Base-by-base conservation (phyloP, 2,888 invertebrate species). In the Linnaemya tessellans region DNA sequence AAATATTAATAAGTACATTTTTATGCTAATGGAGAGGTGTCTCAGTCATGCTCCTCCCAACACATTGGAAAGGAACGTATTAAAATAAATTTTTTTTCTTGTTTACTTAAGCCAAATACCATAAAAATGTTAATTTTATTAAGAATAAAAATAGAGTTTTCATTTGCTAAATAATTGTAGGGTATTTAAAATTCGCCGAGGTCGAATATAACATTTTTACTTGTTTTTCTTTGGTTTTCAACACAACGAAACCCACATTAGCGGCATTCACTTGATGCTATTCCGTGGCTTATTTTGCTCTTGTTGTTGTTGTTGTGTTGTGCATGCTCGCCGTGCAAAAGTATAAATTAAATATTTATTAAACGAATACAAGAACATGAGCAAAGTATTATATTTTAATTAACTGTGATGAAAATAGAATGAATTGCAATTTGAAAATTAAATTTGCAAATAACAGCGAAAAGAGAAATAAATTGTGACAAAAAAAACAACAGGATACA, bases 261-360 rank as follows among this genome's bases (percentile, higher is more conserved):
- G 35, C 4, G 35, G 13, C 18, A 49, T 35, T 67, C 67, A 20
- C 51, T 51, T 20, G 51, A 51, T 51, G 51, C 35, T 68, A 18
- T 51, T 20, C 18, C 8, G 51, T 38, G 35, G 20, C 13, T n/a
- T 4, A 25, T 25, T 15, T n/a, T 65, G 11, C 2, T 60, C 10
- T 13, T 30, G 13, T 56, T 56, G 9, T 22, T 56, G 22, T n/a
- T 22, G 15, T 2, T 30, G 30, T 2, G n/a, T n/a, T n/a, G n/a
- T n/a, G n/a, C 35, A 43, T 64, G 41, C 15, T 9, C 9, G n/a
- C 30, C 46, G 9, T 46, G 30, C 15, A 46, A 64, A 65, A 65
- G n/a, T 7, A 30, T 46, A 65, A 41, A 65, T 65, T 25, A 46
- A 65, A 46, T 65, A 46, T 65, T 65, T 46, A 65, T 65, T 65